phyloP scores from a whole-genome alignment of 2,888 invertebrate genomes.

The Corbicula japonica region DNA sequence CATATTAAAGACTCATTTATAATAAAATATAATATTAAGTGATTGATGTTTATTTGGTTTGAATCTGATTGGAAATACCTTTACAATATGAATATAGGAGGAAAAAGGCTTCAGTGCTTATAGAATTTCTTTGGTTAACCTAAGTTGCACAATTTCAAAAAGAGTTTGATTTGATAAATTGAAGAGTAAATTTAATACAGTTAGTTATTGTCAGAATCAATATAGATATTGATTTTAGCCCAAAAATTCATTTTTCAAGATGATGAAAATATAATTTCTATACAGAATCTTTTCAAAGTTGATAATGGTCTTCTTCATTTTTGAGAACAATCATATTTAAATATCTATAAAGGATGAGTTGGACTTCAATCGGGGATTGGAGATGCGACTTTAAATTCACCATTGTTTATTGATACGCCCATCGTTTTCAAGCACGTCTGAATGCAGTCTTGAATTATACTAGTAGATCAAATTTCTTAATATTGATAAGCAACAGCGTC shows the following conservation, averaged over 20 bases:
- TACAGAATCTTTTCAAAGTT: constrained; percentile 33
- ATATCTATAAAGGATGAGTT: constrained; percentile 47
- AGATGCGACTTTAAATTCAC: constrained; percentile 32
- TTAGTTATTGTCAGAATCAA: constrained; percentile 41
- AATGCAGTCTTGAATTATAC: constrained; percentile 35
- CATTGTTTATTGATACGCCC: constrained; percentile 49
- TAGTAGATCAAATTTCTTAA: constrained; percentile 42
- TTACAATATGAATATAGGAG: too few relatives aligned
- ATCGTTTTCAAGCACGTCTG: constrained; percentile 17
- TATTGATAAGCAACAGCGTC: constrained; percentile 30
- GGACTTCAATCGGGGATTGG: constrained; percentile 19
- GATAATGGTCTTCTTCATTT: constrained; percentile 36
- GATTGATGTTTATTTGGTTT: too few relatives aligned
- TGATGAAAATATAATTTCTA: constrained; percentile 40
- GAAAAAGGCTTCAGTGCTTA: too few relatives aligned
- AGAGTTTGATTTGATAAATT: not conserved
- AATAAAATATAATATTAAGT: too few relatives aligned
- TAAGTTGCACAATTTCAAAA: not conserved
- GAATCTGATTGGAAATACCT: too few relatives aligned
- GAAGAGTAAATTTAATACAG: not conserved
- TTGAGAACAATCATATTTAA: constrained; percentile 35
- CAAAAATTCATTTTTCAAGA: constrained; percentile 34
- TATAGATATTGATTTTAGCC: constrained; percentile 47
- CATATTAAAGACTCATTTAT: too few relatives aligned
- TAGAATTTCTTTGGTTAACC: too few relatives aligned